Percentiles rank a stretch among this genome's conserved stretches.
Evolutionary conservation across 2,797 vertebrate genomes (phyloP).

Genomic region (Galaxias olidus): DNA sequence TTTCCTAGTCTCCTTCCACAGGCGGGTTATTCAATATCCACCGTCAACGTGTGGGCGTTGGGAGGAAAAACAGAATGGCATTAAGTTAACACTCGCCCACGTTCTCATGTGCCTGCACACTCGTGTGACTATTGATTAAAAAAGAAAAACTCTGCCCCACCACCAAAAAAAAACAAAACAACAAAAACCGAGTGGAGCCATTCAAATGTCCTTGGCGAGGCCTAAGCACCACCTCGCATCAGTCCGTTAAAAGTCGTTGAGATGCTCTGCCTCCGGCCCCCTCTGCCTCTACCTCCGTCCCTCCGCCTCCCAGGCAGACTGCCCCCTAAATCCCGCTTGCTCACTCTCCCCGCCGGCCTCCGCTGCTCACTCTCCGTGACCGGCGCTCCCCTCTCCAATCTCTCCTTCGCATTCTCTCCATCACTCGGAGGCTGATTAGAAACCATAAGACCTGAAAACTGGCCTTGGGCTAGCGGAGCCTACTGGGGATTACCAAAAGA

Average conservation of each 20-base stretch:
- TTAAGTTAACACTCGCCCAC: slow-evolving; percentile 17
- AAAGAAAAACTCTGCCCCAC: neutral
- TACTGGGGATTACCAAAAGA: slow-evolving; percentile 44
- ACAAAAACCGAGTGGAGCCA: too few relatives aligned
- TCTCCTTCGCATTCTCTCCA: slow-evolving; percentile 52
- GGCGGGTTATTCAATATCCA: slow-evolving; percentile 7
- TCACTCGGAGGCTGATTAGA: slow-evolving; percentile 62
- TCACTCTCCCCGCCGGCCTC: neutral
- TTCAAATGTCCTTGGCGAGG: too few relatives aligned
- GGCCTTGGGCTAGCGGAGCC: slow-evolving; percentile 56
- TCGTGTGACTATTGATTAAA: slow-evolving; percentile 2
- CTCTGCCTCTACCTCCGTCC: slow-evolving; percentile 33
- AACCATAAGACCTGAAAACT: slow-evolving; percentile 60
- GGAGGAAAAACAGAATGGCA: slow-evolving; percentile 11
- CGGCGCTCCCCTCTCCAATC: slow-evolving; percentile 27
- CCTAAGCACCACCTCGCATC: slow-evolving; percentile 20
- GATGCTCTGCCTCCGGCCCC: slow-evolving; percentile 45
- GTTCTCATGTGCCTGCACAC: slow-evolving; percentile 4
- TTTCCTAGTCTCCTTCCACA: too few relatives aligned
- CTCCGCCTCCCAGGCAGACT: slow-evolving; percentile 25
- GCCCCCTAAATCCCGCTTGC: neutral
- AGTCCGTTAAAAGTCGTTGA: slow-evolving; percentile 35
- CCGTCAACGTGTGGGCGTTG: neutral
- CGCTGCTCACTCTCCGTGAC: neutral
- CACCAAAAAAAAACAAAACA: too few relatives aligned